phyloP scores from a whole-genome alignment of 2,113 vertebrate species.

The Mandrillus leucophaeus region DNA sequence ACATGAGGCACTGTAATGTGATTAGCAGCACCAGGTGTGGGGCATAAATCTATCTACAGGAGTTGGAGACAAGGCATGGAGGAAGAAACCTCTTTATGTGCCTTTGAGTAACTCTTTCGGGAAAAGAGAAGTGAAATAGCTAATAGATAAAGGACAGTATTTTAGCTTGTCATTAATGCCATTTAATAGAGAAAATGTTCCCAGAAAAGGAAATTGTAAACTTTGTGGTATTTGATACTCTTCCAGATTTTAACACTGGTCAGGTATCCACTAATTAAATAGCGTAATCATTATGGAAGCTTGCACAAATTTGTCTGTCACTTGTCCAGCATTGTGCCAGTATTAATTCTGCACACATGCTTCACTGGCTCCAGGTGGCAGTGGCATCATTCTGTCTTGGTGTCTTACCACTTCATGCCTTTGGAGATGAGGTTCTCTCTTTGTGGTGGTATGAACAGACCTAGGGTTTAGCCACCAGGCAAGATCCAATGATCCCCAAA shows the following conservation, averaged over 20 bases:
- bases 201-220: neutral
- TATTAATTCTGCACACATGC: no score
- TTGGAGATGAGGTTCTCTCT: neutral
- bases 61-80: neutral
- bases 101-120: neutral
- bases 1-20: accelerated
- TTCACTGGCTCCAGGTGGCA: neutral
- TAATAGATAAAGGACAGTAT: neutral
- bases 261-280: neutral
- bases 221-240: neutral
- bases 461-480: neutral
- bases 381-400: neutral
- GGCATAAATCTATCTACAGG: neutral
- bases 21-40: neutral
- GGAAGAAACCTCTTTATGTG: neutral
- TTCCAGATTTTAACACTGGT: neutral
- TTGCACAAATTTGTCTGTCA: neutral
- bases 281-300: neutral
- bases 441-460: neutral
- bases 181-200: neutral
- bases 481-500: neutral
- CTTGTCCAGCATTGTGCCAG: neutral
- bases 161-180: neutral
- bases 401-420: neutral
- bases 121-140: neutral